A percentile compares a stretch with the other conserved stretches of the same genome.
These are phyloP conservation scores for Sternarchorhynchus goeldii DNA, from an alignment of 2,797 vertebrate species.

Conservation along the genomic window DNA sequence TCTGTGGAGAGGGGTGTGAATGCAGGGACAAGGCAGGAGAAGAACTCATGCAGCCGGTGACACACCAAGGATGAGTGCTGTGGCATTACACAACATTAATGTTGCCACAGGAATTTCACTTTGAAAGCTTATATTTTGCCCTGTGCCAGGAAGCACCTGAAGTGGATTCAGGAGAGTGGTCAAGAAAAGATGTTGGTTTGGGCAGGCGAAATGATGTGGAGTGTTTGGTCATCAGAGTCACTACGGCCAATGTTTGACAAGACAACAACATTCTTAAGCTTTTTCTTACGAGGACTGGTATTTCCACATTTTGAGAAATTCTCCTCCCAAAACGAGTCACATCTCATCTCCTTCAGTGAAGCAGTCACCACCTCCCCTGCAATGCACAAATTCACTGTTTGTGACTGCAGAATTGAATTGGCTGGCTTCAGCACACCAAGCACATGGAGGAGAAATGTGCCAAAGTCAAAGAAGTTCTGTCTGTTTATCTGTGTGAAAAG, in stretches of 20 bases:
- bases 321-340: conserved; percentile 17
- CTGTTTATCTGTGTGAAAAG: conserved; percentile 1
- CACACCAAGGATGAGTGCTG: too few species aligned
- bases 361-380: conserved; percentile 22
- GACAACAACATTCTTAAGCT: neutral
- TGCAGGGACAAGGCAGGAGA: neutral
- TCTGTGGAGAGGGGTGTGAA: neutral
- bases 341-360: conserved; percentile 27
- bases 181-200: neutral
- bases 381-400: conserved; percentile 14
- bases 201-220: neutral
- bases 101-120: too few species aligned
- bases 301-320: conserved; percentile 17
- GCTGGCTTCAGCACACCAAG: conserved; percentile 22
- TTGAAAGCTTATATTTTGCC: too few species aligned
- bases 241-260: neutral
- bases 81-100: neutral
- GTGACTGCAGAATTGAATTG: conserved; percentile 22
- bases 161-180: neutral
- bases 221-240: neutral
- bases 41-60: neutral
- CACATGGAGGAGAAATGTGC: conserved; percentile 26
- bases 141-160: neutral
- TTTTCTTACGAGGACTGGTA: conserved; percentile 9
- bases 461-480: conserved; percentile 23